Conservation (phyloP, 1,140 invertebrate species). For the Gryllus bimaculatus region DNA sequence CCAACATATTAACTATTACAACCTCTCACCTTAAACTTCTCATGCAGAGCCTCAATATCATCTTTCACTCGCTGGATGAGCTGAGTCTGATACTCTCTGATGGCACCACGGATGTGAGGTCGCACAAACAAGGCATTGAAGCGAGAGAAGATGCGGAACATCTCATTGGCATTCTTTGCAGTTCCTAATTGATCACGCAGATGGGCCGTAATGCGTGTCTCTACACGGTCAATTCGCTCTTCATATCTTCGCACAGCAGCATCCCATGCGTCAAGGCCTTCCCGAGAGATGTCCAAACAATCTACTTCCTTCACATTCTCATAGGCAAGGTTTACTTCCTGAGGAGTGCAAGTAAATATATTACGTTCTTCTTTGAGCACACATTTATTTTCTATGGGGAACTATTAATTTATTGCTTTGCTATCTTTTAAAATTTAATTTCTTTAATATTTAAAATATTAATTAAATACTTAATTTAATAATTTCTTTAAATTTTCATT, state of each 20-base stretch:
- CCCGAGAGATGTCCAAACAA: slow-evolving; percentile 92
- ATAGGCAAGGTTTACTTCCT: slow-evolving; percentile 91
- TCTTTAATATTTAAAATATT: background rate
- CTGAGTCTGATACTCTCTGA: slow-evolving; percentile 98
- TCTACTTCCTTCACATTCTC: slow-evolving; percentile 99
- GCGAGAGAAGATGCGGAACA: slow-evolving; percentile 96
- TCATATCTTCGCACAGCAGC: slow-evolving; percentile 91
- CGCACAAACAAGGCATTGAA: slow-evolving; percentile 98
- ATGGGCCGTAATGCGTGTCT: slow-evolving; percentile 93
- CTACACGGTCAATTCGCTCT: slow-evolving; percentile 93
- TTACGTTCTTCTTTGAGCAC: too few species aligned
- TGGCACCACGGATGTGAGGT: slow-evolving; percentile 96
- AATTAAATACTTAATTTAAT: background rate
- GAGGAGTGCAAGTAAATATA: slow-evolving; percentile 22
- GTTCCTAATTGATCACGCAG: slow-evolving; percentile 93
- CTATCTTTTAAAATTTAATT: too few species aligned
- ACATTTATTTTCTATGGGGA: background rate
- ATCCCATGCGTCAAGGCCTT: slow-evolving; percentile 95
- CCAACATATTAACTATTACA: background rate
- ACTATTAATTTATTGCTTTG: too few species aligned
- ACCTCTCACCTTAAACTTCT: slow-evolving; percentile 84
- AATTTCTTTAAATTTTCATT: background rate
- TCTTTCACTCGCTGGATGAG: slow-evolving; percentile 98
- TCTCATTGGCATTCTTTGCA: slow-evolving; percentile 98
- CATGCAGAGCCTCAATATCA: slow-evolving; percentile 94